Percentiles rank a stretch among this genome's conserved stretches.
phyloP scores from a whole-genome alignment of 2,797 vertebrate species.

The Knipowitschia caucasica region DNA sequence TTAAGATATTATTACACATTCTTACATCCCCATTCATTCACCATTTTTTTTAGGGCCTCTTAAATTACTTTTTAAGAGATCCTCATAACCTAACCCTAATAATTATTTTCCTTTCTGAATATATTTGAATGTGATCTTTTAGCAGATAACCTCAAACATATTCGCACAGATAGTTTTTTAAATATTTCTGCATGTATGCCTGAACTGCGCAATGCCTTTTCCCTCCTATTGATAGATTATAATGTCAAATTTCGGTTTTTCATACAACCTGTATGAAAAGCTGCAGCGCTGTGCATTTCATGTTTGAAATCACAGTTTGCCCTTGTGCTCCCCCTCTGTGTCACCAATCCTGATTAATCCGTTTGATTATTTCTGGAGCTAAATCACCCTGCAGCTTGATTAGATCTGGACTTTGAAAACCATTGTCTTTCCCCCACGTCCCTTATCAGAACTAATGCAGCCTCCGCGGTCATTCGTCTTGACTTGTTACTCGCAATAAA shows the following conservation, averaged over 20 bases:
- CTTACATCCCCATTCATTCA: no score
- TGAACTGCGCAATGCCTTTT: not conserved
- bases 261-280: not conserved
- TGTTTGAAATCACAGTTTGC: conserved; percentile 74
- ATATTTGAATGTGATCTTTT: no score
- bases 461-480: conserved; percentile 83
- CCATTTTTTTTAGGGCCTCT: no score
- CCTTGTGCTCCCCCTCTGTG: conserved; percentile 68
- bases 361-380: conserved; percentile 89
- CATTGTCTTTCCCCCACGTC: conserved; percentile 82
- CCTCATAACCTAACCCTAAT: no score
- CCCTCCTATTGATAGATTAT: not conserved
- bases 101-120: no score
- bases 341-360: conserved; percentile 85
- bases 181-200: not conserved
- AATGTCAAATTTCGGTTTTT: conserved; percentile 42
- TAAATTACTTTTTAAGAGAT: no score
- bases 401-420: conserved; percentile 90
- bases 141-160: no score
- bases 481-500: conserved; percentile 86
- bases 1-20: no score
- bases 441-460: conserved; percentile 83
- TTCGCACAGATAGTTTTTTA: no score
- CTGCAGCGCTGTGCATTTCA: conserved; percentile 86
- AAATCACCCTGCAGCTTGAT: conserved; percentile 84